Evolutionary conservation across 2,113 vertebrate genomes (phyloP).

Genomic region (Beaufortia kweichowensis): DNA sequence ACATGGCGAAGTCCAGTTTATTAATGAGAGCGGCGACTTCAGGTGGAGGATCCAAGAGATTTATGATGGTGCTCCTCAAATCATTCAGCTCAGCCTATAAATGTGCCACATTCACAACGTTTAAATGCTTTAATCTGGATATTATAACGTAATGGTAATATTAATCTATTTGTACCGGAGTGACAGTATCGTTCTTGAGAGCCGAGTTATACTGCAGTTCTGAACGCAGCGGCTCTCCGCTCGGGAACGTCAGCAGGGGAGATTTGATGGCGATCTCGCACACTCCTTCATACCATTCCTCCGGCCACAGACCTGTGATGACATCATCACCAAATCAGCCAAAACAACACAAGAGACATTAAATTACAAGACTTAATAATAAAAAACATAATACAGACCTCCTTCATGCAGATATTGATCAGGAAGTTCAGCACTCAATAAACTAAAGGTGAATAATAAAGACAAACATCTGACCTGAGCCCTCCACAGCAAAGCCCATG

Average conservation of each 20-base stretch:
- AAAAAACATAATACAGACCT: too few species aligned
- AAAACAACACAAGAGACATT: too few species aligned
- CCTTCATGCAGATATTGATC: too few species aligned
- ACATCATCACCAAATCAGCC: not conserved
- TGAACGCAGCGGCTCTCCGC: constrained; percentile 92
- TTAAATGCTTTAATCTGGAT: too few species aligned
- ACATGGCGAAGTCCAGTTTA: constrained; percentile 99
- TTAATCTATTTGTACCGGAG: too few species aligned
- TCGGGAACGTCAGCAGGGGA: constrained; percentile 92
- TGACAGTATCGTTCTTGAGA: constrained; percentile 97
- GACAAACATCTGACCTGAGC: constrained; percentile 82
- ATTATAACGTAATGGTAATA: too few species aligned
- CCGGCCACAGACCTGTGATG: constrained; percentile 91
- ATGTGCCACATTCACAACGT: not conserved
- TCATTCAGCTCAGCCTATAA: constrained; percentile 91
- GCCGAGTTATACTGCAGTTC: constrained; percentile 99
- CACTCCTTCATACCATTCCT: constrained; percentile 97
- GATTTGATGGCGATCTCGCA: constrained; percentile 98
- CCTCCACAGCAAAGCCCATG: constrained; percentile 98
- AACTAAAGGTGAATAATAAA: not conserved
- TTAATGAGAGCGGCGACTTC: constrained; percentile 92
- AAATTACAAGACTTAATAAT: too few species aligned
- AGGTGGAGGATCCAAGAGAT: constrained; percentile 91
- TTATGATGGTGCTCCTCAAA: constrained; percentile 91
- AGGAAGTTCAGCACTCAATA: too few species aligned